Conservation (phyloP, 1,140 invertebrate genomes). For the Philopotamus ludificatus region DNA sequence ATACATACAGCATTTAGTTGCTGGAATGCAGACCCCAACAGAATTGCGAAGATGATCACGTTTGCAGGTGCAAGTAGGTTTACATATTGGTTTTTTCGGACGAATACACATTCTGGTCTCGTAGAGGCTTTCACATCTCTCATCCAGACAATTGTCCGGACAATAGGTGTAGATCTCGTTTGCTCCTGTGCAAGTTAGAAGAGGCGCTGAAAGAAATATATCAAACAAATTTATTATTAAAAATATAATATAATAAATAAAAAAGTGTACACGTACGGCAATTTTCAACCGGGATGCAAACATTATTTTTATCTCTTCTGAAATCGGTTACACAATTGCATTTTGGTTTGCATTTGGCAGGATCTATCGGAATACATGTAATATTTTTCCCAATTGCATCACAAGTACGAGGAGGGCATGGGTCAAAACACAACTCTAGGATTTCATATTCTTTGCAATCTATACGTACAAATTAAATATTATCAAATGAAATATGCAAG, state of each 20-base stretch:
- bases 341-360: constrained; percentile 23
- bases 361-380: constrained; percentile 24
- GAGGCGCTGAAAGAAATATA: too few relatives aligned
- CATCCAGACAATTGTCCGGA: constrained; percentile 13
- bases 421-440: constrained; percentile 23
- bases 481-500: too few relatives aligned
- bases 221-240: too few relatives aligned
- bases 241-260: constrained; percentile 3
- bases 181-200: background rate
- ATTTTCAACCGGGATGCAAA: constrained; percentile 25
- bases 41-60: constrained; percentile 4
- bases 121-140: constrained; percentile 12
- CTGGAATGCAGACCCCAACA: constrained; percentile 10
- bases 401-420: constrained; percentile 32
- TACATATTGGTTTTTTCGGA: constrained; percentile 1
- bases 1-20: constrained; percentile 1
- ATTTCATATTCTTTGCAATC: constrained; percentile 31
- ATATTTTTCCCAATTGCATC: constrained; percentile 25
- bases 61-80: constrained; percentile 15
- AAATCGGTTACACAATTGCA: constrained; percentile 34
- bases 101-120: background rate
- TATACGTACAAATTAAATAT: background rate
- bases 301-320: constrained; percentile 23
- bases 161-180: constrained; percentile 26
- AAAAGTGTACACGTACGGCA: constrained; percentile 31